phyloP scores from a whole-genome alignment of 2,113 vertebrate species.

The Prochilodus magdalenae region DNA sequence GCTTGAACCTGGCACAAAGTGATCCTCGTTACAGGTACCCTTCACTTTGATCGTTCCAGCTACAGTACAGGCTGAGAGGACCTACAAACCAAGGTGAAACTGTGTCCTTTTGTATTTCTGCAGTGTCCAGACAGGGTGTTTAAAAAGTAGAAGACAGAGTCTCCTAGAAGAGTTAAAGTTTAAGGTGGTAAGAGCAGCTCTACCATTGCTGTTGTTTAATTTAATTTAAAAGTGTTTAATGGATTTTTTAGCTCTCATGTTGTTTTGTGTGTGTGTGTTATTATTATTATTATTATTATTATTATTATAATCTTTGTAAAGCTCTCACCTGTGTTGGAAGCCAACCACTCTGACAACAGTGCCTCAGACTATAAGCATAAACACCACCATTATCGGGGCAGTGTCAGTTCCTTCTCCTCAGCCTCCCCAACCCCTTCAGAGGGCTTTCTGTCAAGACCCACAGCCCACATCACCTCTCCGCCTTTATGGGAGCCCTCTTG shows the following conservation, averaged over 20 bases:
- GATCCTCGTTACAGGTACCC: conserved; percentile 74
- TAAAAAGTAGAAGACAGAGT: conserved; percentile 69
- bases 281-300: neutral
- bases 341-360: conserved; percentile 68
- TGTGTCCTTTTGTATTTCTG: conserved; percentile 47
- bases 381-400: conserved; percentile 44
- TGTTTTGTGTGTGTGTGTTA: neutral
- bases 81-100: neutral
- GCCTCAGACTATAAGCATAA: conserved; percentile 64
- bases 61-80: neutral
- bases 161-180: conserved; percentile 63
- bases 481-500: conserved; percentile 44
- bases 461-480: neutral
- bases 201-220: neutral
- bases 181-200: conserved; percentile 65
- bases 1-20: conserved; percentile 74
- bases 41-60: neutral
- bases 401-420: conserved; percentile 62
- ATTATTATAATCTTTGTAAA: conserved; percentile 41
- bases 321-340: conserved; percentile 77
- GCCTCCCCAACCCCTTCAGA: conserved; percentile 61
- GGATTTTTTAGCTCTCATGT: too few relatives aligned
- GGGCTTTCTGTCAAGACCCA: conserved; percentile 5
- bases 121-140: conserved; percentile 66
- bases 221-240: neutral